Base-by-base conservation (phyloP, 2,888 invertebrate species). In the Drosophila stalkeri region DNA sequence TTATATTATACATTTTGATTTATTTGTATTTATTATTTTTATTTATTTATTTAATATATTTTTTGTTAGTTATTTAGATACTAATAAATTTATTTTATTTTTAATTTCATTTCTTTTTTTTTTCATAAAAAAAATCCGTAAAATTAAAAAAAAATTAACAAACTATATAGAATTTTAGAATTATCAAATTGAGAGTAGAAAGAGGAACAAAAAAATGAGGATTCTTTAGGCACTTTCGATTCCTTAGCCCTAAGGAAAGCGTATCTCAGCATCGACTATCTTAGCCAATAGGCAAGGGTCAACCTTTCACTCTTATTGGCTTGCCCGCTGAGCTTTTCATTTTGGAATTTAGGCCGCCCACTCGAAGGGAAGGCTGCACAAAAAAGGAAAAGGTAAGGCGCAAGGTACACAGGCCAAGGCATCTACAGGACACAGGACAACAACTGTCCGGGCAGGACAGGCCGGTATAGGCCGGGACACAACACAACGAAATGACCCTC, bases 401-500 rank as follows among this genome's bases (percentile, higher is more conserved):
- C 51, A 52, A 52, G 20, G 16, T 54, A 23, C 23, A 55, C 20
- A 35, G 52, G 6, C 14, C 9, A 39, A 16, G 14, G 27, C 27
- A 27, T 27, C 27, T 27, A 33, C 33, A 33, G 33, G 33, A 33
- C 33, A 37, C 14, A 18, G 43, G 18, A 43, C 18, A 43, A 9
- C 11, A 43, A 43, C 23, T 16, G 16, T 2, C 57, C 66, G 47
- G 47, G 64, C 49, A 55, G 49, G 55, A 60, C 43, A 12, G 27
- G 16, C 0, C 20, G 1, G 20, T 11, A 65, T 44, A 55, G 37
- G 55, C 41, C n/a, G n/a, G n/a, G 41, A n/a, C 9, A 44, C 20
- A n/a, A n/a, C n/a, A n/a, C n/a, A n/a, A 27, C 43, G 44, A 51
- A 69, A 39, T 65, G 76, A 66, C 82, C 80, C 81, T 78, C 62